A percentile compares a stretch with the other conserved stretches of the same genome.
Evolutionary conservation across 1,140 invertebrate species (phyloP).

Genomic region (Drosophila bocki): DNA sequence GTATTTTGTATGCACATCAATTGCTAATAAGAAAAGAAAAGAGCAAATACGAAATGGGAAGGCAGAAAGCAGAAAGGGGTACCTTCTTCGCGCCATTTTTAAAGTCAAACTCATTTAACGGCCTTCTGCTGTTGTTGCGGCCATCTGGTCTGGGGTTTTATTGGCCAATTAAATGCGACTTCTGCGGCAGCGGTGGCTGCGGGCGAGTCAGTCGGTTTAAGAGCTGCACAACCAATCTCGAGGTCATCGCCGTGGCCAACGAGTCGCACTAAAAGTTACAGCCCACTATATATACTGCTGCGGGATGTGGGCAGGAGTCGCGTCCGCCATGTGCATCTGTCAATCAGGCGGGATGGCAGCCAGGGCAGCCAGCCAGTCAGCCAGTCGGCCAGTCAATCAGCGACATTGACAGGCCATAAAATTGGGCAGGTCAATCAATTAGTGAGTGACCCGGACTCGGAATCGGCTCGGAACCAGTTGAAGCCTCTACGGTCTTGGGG

Average conservation of each 20-base stretch:
- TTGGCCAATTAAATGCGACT: constrained; percentile 48
- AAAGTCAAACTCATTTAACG: constrained; percentile 35
- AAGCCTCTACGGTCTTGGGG: constrained; percentile 20
- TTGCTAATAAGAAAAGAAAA: constrained; percentile 40
- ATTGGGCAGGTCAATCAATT: constrained; percentile 66
- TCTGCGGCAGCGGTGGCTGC: constrained; percentile 16
- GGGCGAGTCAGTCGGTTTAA: constrained; percentile 25
- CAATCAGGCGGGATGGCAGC: constrained; percentile 28
- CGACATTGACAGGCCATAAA: constrained; percentile 53
- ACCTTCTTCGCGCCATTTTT: constrained; percentile 10
- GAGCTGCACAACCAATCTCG: constrained; percentile 44
- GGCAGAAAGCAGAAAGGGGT: neutral
- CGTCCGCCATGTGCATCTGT: constrained; percentile 27
- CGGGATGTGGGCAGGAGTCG: constrained; percentile 1
- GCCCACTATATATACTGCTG: constrained; percentile 8
- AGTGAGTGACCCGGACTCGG: constrained; percentile 32
- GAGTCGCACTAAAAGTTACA: constrained; percentile 48
- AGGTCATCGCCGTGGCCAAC: constrained; percentile 34
- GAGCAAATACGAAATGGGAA: neutral
- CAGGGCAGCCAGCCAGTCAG: constrained; percentile 31
- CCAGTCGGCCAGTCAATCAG: constrained; percentile 43
- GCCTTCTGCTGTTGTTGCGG: neutral
- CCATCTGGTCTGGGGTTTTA: constrained; percentile 35
- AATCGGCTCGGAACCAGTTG: neutral
- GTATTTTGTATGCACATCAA: constrained; percentile 59